Percentiles rank a stretch among this genome's conserved stretches.
Conservation (phyloP, 92 coral and sea anemone species). For the Galaxea fascicularis region DNA sequence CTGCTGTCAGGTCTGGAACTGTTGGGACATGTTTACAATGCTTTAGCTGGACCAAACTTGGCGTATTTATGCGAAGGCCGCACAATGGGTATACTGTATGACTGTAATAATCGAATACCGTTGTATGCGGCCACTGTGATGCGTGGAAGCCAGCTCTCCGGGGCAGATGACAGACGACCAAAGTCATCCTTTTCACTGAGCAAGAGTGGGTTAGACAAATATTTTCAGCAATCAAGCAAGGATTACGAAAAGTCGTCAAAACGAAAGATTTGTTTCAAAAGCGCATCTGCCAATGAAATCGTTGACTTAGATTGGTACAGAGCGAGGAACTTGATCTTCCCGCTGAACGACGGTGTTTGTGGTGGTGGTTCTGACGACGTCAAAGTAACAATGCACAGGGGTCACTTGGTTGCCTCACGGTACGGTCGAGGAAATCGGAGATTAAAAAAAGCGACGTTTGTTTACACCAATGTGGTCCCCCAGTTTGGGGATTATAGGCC, state of each 20-base stretch:
- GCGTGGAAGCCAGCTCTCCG: slow-evolving; percentile 27
- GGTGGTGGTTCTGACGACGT: background rate
- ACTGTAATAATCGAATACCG: slow-evolving; percentile 58
- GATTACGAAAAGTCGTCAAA: slow-evolving; percentile 24
- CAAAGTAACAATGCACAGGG: slow-evolving; percentile 35
- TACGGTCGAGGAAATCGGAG: slow-evolving; percentile 38
- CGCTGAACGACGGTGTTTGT: background rate
- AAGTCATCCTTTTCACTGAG: background rate
- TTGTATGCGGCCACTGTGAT: slow-evolving; percentile 57
- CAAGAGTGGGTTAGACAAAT: slow-evolving; percentile 1
- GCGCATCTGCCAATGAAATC: background rate
- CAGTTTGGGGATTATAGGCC: slow-evolving; percentile 60
- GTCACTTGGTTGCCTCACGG: slow-evolving; percentile 56
- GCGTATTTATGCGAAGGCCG: slow-evolving; percentile 48
- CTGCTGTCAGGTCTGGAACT: slow-evolving; percentile 14
- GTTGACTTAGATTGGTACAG: slow-evolving; percentile 37
- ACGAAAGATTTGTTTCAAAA: slow-evolving; percentile 36
- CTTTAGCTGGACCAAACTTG: background rate
- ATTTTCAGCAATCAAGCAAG: slow-evolving; percentile 49
- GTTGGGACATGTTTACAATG: background rate
- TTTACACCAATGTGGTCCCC: slow-evolving; percentile 64
- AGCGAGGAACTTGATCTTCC: background rate
- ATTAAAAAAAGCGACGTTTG: slow-evolving; percentile 38
- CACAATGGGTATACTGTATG: slow-evolving; percentile 39
- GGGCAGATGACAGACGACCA: slow-evolving; percentile 14